These are phyloP conservation scores for Apantesis nais DNA, from an alignment of 2,888 invertebrate genomes.

Conservation along the genomic window DNA sequence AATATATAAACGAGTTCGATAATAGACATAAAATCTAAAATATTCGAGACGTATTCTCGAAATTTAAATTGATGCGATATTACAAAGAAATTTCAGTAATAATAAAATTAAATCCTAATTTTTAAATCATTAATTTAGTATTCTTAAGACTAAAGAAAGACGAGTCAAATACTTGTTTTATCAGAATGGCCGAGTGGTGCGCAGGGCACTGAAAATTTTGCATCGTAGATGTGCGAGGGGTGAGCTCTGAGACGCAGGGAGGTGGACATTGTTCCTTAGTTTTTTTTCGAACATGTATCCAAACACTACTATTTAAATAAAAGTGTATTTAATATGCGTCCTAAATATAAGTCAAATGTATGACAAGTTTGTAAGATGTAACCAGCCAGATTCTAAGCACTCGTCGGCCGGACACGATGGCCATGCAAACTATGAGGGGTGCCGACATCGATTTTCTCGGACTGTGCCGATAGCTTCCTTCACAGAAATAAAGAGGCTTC, in stretches of 20 bases:
- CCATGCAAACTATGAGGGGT: constrained; percentile 85
- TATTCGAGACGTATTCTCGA: constrained; percentile 28
- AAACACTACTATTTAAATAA: constrained; percentile 30
- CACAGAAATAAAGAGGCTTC: constrained; percentile 61
- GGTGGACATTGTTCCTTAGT: constrained; percentile 60
- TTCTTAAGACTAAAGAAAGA: constrained; percentile 23
- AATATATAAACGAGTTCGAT: constrained; percentile 39
- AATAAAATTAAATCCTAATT: not conserved
- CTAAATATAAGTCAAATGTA: constrained; percentile 30
- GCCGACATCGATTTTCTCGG: constrained; percentile 82
- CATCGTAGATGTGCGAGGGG: constrained; percentile 65
- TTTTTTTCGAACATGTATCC: constrained; percentile 63
- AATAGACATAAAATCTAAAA: constrained; percentile 29
- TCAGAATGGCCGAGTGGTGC: constrained; percentile 59
- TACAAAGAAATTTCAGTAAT: not conserved
- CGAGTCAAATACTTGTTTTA: constrained; percentile 41
- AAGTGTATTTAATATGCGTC: constrained; percentile 26
- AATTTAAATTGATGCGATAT: constrained; percentile 22
- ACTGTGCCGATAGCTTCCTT: constrained; percentile 80
- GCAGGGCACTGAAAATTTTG: constrained; percentile 73
- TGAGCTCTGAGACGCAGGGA: constrained; percentile 48
- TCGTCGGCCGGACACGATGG: constrained; percentile 58
- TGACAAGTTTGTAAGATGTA: constrained; percentile 28
- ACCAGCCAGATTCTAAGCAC: constrained; percentile 23
- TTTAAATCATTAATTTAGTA: not conserved